phyloP scores from a whole-genome alignment of 2,888 invertebrate species.

The Metalampra italica region DNA sequence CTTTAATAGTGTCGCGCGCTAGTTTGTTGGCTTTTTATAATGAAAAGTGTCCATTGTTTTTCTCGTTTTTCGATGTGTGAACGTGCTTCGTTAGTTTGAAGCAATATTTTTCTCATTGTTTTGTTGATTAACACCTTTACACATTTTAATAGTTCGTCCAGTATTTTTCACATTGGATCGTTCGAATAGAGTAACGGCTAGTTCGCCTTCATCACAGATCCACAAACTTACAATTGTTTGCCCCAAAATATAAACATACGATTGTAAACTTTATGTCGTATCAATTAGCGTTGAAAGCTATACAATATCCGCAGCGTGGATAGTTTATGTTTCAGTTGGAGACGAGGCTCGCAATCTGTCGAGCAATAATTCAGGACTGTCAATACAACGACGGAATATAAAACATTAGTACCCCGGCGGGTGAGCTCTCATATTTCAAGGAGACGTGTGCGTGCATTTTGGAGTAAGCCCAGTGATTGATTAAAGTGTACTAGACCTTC shows the following conservation, averaged over 20 bases:
- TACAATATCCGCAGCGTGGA: not conserved
- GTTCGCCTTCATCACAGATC: constrained; percentile 1
- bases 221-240: not conserved
- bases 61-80: constrained; percentile 4
- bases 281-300: not conserved
- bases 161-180: not conserved
- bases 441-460: constrained; percentile 55
- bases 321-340: not conserved
- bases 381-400: constrained; percentile 66
- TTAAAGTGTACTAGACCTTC: constrained; percentile 52
- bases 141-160: not conserved
- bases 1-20: constrained; percentile 54
- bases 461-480: constrained; percentile 52
- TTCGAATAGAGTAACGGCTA: not conserved
- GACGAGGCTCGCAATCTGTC: constrained; percentile 40
- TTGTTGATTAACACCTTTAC: not conserved
- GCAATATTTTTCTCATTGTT: not conserved
- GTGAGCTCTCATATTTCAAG: constrained; percentile 56
- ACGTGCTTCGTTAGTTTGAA: not conserved
- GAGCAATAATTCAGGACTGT: constrained; percentile 62
- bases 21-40: constrained; percentile 37
- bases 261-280: not conserved
- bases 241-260: not conserved
- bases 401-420: constrained; percentile 53
- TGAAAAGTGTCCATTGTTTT: constrained; percentile 21